A percentile compares a stretch with the other conserved stretches of the same genome.
Conservation (phyloP, 2,113 vertebrate species). For the Phaetusa simplex region DNA sequence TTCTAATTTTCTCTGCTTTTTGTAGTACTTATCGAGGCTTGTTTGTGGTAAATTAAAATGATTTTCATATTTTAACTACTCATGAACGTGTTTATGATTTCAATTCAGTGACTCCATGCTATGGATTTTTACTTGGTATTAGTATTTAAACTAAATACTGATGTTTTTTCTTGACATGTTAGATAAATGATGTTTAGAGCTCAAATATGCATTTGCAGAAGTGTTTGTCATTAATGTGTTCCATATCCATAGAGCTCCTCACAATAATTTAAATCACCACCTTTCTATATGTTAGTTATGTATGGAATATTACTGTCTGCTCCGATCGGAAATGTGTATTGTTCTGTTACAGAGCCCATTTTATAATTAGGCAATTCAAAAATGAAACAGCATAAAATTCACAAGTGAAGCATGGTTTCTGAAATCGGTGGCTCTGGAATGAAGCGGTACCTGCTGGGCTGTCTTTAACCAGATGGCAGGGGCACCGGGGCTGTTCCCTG, state of each 20-base stretch:
- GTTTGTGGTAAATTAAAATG: not conserved
- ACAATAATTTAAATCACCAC: not conserved
- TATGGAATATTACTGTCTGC: not conserved
- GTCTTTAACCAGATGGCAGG: not conserved
- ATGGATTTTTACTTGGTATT: not conserved
- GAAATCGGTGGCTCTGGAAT: accelerated
- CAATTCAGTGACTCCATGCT: not conserved
- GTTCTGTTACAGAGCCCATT: not conserved
- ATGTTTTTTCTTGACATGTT: not conserved
- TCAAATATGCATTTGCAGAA: not conserved
- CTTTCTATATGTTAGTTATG: not conserved
- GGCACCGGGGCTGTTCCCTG: not conserved
- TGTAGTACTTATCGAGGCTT: not conserved
- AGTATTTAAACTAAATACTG: not conserved
- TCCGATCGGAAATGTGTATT: accelerated
- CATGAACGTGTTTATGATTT: not conserved
- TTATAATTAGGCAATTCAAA: not conserved
- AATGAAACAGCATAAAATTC: not conserved
- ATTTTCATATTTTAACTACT: not conserved
- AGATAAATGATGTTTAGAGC: not conserved
- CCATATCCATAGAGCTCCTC: not conserved
- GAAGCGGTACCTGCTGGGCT: not conserved
- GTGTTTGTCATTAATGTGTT: not conserved
- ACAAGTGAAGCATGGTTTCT: not conserved
- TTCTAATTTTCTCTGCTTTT: not conserved